phyloP scores from a whole-genome alignment of 2,797 vertebrate genomes.

The Sebastes dallii region DNA sequence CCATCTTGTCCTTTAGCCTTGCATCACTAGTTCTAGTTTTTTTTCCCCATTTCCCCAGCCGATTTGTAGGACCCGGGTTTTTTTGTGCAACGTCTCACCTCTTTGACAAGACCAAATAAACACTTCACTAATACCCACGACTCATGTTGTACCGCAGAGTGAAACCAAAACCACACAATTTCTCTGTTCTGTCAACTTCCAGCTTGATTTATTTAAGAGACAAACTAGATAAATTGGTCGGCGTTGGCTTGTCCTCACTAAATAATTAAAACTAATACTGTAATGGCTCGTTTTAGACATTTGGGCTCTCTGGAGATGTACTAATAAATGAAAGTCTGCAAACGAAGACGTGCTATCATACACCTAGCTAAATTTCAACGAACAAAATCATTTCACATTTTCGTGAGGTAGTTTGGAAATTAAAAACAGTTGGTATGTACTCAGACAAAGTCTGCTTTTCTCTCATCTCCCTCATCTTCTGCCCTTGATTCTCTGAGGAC shows the following conservation, averaged over 20 bases:
- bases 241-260: not conserved
- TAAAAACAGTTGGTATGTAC: not conserved
- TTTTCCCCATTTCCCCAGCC: conserved; percentile 38
- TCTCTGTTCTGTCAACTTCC: not conserved
- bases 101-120: conserved; percentile 81
- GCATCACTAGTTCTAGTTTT: conserved; percentile 30
- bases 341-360: not conserved
- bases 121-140: conserved; percentile 56
- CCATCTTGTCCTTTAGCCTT: conserved; percentile 40
- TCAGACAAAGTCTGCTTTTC: conserved; percentile 23
- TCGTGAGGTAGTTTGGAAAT: too few relatives aligned
- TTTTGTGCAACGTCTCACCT: conserved; percentile 66
- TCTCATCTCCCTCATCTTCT: conserved; percentile 51
- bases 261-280: not conserved
- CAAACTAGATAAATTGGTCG: not conserved
- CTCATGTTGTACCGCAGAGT: conserved; percentile 57
- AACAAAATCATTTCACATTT: not conserved
- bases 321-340: not conserved
- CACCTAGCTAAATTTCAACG: not conserved
- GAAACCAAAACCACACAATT: conserved; percentile 29
- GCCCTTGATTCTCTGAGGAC: conserved; percentile 58
- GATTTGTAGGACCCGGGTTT: conserved; percentile 44
- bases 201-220: not conserved
- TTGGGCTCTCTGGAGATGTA: not conserved
- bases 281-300: not conserved